Conservation (phyloP, 2,113 vertebrate species). For the Chascanopsetta lugubris region DNA sequence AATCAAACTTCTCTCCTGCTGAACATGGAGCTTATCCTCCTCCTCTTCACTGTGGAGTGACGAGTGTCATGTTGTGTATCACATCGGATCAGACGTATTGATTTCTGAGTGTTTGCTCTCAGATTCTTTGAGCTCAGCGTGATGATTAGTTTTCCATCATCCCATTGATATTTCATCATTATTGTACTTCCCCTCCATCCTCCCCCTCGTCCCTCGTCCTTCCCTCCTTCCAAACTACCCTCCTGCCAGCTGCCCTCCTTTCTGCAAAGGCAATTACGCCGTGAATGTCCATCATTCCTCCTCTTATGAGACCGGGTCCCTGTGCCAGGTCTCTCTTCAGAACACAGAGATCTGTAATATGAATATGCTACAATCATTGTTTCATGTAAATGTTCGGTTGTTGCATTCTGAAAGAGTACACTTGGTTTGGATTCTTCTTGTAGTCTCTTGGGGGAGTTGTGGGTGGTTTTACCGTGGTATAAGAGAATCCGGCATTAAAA, state of each 20-base stretch:
- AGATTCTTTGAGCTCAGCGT: conserved; percentile 64
- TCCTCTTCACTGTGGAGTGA: conserved; percentile 69
- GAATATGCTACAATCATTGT: too few relatives aligned
- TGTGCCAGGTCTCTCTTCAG: conserved; percentile 45
- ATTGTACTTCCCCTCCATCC: conserved; percentile 55
- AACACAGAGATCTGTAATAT: conserved; percentile 42
- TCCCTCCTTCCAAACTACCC: conserved; percentile 59
- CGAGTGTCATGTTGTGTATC: conserved; percentile 75
- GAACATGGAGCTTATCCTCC: conserved; percentile 41
- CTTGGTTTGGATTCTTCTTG: too few relatives aligned
- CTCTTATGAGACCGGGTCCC: conserved; percentile 52
- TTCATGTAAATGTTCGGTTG: too few relatives aligned
- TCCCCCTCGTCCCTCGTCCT: too few relatives aligned
- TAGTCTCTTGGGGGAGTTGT: too few relatives aligned
- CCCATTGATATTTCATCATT: conserved; percentile 80
- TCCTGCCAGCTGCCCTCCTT: conserved; percentile 61
- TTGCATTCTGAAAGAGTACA: too few relatives aligned
- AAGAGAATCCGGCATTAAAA: too few relatives aligned
- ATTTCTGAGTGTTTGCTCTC: conserved; percentile 72
- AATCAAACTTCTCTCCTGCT: not conserved
- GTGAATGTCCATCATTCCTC: conserved; percentile 70
- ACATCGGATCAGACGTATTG: conserved; percentile 79
- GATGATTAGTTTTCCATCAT: conserved; percentile 81
- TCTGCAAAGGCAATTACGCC: conserved; percentile 70
- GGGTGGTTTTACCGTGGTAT: too few relatives aligned